These are phyloP conservation scores for Thelaira solivaga DNA, from an alignment of 2,888 invertebrate genomes.

Conservation along the genomic window DNA sequence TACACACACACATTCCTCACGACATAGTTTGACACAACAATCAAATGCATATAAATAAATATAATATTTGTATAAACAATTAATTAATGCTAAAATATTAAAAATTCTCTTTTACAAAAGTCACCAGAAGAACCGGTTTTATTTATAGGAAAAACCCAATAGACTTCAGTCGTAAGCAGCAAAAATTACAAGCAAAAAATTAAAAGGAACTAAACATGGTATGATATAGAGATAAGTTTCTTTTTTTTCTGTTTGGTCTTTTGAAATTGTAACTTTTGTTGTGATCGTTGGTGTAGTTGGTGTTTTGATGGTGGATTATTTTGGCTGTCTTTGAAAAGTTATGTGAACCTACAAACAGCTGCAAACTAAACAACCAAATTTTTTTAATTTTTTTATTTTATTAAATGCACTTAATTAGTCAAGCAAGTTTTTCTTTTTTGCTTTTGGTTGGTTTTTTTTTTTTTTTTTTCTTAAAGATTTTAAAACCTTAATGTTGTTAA, in stretches of 20 bases:
- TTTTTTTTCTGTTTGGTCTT: slow-evolving; percentile 19
- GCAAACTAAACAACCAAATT: slow-evolving; percentile 34
- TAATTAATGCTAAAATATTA: slow-evolving; percentile 41
- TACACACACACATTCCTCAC: slow-evolving; percentile 2
- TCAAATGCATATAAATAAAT: slow-evolving; percentile 2
- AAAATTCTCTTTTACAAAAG: slow-evolving; percentile 52
- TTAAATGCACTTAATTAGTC: slow-evolving; percentile 47
- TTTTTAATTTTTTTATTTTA: slow-evolving; percentile 4
- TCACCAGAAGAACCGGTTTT: slow-evolving; percentile 58
- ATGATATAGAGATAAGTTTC: slow-evolving; percentile 5
- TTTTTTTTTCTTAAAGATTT: too few relatives aligned
- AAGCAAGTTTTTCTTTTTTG: slow-evolving; percentile 34
- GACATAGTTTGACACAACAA: slow-evolving; percentile 21
- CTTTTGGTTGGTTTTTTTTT: neutral
- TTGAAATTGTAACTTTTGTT: slow-evolving; percentile 39
- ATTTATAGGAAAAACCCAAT: slow-evolving; percentile 7
- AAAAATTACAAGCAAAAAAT: neutral
- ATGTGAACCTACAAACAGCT: slow-evolving; percentile 56
- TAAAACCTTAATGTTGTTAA: slow-evolving; percentile 31
- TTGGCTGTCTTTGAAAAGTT: slow-evolving; percentile 39
- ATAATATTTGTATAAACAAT: slow-evolving; percentile 24
- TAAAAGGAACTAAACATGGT: slow-evolving; percentile 37
- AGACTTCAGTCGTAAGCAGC: slow-evolving; percentile 21
- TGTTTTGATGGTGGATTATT: slow-evolving; percentile 40
- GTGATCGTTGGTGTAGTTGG: slow-evolving; percentile 12